Evolutionary conservation across 2,113 vertebrate genomes (phyloP).

Genomic region (Crotalus horridus): DNA sequence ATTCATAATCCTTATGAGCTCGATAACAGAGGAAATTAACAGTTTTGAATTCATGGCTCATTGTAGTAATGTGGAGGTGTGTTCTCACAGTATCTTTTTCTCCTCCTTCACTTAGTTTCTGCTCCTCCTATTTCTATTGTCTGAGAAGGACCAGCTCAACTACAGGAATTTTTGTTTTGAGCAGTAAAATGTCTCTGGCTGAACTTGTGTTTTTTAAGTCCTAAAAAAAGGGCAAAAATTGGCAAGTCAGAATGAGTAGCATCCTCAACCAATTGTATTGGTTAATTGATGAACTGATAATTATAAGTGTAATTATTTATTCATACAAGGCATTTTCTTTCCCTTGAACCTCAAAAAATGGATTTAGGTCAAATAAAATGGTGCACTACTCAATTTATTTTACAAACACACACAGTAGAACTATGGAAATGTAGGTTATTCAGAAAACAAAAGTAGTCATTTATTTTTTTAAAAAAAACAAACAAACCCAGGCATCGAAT

Average conservation of each 20-base stretch:
- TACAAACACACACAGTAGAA: no score
- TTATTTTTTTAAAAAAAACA: neutral
- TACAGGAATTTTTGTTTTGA: neutral
- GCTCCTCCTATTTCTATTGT: neutral
- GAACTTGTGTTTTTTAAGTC: neutral
- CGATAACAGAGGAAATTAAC: slow-evolving; percentile 5
- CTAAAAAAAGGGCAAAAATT: neutral
- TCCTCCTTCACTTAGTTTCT: neutral
- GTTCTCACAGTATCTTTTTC: neutral
- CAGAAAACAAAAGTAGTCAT: neutral
- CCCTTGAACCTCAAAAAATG: neutral
- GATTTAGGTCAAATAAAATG: no score
- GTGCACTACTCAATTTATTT: no score
- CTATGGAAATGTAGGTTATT: no score
- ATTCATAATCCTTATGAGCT: slow-evolving; percentile 19
- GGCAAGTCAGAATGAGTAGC: neutral
- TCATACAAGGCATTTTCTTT: neutral
- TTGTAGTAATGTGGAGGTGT: neutral
- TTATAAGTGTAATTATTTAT: neutral
- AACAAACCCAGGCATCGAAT: neutral
- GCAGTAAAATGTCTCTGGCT: neutral
- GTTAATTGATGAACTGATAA: neutral
- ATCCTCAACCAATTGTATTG: neutral
- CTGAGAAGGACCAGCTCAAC: neutral
- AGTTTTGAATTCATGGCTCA: neutral